Percentiles rank a stretch among this genome's conserved stretches.
Conservation (phyloP, 2,888 invertebrate species). For the Catocala nupta region DNA sequence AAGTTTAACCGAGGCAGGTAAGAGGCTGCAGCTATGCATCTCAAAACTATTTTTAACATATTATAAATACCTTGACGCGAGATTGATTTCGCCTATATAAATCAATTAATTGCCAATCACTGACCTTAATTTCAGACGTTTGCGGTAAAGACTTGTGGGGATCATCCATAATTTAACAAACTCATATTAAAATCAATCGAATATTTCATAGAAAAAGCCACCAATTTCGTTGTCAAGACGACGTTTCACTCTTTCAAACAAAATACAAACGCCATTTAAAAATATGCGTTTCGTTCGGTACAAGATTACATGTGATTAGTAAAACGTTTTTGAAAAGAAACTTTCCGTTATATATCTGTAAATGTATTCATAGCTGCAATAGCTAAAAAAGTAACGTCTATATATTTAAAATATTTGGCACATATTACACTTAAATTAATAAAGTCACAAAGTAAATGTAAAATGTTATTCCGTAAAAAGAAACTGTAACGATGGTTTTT, state of each 20-base stretch:
- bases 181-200: slow-evolving; percentile 77
- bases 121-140: slow-evolving; percentile 76
- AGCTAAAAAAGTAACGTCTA: no score
- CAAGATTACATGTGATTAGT: neutral
- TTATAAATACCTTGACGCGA: slow-evolving; percentile 67
- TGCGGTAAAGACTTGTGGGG: slow-evolving; percentile 66
- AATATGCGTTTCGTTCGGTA: slow-evolving; percentile 51
- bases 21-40: slow-evolving; percentile 68
- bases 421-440: no score
- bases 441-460: neutral
- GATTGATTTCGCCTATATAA: slow-evolving; percentile 48
- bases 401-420: no score
- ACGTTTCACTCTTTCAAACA: slow-evolving; percentile 78
- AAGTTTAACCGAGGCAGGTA: slow-evolving; percentile 48
- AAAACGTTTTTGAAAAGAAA: no score
- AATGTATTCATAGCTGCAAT: no score
- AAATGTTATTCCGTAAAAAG: neutral
- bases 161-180: slow-evolving; percentile 84
- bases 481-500: neutral
- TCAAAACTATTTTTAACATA: slow-evolving; percentile 74
- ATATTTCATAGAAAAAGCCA: slow-evolving; percentile 69
- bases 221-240: slow-evolving; percentile 83
- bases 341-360: no score
- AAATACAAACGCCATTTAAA: slow-evolving; percentile 72
- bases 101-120: slow-evolving; percentile 35